These are phyloP conservation scores for Choristoneura rosaceana DNA, from an alignment of 2,888 invertebrate species.

Conservation along the genomic window DNA sequence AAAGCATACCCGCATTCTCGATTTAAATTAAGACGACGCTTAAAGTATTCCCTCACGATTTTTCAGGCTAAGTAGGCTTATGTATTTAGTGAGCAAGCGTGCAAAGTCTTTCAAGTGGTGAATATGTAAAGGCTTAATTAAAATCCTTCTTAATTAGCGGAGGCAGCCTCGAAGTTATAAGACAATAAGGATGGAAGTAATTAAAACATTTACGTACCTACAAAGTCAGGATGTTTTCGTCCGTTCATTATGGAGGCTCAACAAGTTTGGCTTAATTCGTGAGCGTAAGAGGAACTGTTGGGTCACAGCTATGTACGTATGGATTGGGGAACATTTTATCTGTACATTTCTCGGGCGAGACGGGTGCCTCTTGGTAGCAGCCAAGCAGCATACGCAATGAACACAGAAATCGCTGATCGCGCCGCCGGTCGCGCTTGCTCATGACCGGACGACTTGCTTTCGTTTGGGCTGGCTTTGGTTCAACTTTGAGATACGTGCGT, in stretches of 20 bases:
- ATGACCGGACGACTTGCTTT: no score
- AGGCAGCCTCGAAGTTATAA: constrained; percentile 66
- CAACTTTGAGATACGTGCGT: no score
- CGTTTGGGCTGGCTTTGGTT: no score
- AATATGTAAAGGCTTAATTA: constrained; percentile 66
- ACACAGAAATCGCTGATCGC: no score
- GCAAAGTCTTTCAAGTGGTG: constrained; percentile 53
- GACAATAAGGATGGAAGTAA: constrained; percentile 69
- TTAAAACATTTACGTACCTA: constrained; percentile 71
- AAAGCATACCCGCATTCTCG: background rate
- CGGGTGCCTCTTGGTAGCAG: no score
- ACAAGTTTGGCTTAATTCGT: constrained; percentile 61
- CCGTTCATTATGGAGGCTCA: constrained; percentile 60
- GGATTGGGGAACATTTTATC: background rate
- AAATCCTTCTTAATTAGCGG: constrained; percentile 69
- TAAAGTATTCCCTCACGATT: constrained; percentile 24
- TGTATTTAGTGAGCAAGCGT: constrained; percentile 46
- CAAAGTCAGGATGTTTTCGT: constrained; percentile 64
- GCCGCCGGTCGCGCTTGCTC: no score
- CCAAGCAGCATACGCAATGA: no score
- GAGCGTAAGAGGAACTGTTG: constrained; percentile 37
- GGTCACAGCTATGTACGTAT: background rate
- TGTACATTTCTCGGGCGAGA: no score
- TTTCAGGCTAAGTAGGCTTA: constrained; percentile 34
- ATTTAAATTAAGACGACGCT: constrained; percentile 17